These are phyloP conservation scores for Nebria brevicollis DNA, from an alignment of 2,888 invertebrate species.

Conservation along the genomic window DNA sequence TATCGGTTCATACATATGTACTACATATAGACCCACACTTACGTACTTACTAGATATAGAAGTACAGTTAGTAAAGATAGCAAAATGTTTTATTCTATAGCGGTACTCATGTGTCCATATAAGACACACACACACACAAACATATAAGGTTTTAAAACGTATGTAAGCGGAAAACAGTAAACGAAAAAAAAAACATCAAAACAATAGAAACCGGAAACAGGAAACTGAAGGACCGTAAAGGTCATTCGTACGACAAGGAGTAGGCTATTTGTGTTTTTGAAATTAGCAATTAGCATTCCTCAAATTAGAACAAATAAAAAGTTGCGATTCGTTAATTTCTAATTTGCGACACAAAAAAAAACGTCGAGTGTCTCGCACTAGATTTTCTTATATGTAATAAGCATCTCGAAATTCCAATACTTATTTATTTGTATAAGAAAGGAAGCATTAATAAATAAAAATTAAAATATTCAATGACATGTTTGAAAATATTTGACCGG, in stretches of 20 bases:
- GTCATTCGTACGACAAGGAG: conserved; percentile 13
- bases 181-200: not conserved
- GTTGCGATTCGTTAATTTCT: not conserved
- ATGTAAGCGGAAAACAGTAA: conserved; percentile 2
- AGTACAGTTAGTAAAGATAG: not conserved
- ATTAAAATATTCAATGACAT: no score
- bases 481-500: no score
- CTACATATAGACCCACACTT: not conserved
- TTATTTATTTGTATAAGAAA: not conserved
- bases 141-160: not conserved
- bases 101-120: not conserved
- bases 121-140: not conserved
- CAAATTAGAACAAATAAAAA: conserved; percentile 5
- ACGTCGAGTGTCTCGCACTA: no score
- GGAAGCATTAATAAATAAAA: no score
- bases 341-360: no score
- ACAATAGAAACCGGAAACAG: conserved; percentile 19
- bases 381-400: no score
- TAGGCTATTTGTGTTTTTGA: not conserved
- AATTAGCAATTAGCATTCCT: not conserved
- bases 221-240: conserved; percentile 30
- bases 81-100: not conserved
- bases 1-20: not conserved
- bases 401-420: not conserved
- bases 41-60: not conserved